These are phyloP conservation scores for Petrolisthes cinctipes DNA, from an alignment of 2,888 invertebrate genomes.

Conservation along the genomic window DNA sequence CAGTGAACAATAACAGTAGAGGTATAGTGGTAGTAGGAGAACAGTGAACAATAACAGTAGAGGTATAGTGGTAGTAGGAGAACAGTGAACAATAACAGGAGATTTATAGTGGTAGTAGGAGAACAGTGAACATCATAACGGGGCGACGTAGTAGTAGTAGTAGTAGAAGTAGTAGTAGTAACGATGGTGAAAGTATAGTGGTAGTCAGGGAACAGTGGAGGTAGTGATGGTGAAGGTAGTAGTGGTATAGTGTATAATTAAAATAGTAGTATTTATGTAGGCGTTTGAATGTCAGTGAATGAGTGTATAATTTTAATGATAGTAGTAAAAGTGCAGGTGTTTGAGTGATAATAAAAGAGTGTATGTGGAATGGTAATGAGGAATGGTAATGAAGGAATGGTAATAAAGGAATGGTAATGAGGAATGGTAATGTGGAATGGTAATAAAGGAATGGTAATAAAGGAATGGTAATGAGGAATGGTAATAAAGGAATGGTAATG, in stretches of 20 bases:
- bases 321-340: background rate
- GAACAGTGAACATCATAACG: too few species aligned
- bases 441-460: background rate
- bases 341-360: background rate
- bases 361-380: background rate
- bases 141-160: conserved; percentile 12
- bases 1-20: background rate
- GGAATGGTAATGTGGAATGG: background rate
- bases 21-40: background rate
- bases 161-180: conserved; percentile 3
- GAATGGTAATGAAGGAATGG: background rate
- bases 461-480: background rate
- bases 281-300: background rate
- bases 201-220: background rate
- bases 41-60: background rate
- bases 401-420: background rate
- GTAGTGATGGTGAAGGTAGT: background rate
- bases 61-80: background rate
- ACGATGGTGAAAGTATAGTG: background rate
- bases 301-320: background rate
- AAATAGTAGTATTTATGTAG: background rate
- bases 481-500: background rate
- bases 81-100: background rate
- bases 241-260: too few species aligned
- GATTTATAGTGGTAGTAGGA: background rate